A percentile compares a stretch with the other conserved stretches of the same genome.
These are phyloP conservation scores for Ectemnius lituratus DNA, from an alignment of 2,888 invertebrate species.

Conservation along the genomic window DNA sequence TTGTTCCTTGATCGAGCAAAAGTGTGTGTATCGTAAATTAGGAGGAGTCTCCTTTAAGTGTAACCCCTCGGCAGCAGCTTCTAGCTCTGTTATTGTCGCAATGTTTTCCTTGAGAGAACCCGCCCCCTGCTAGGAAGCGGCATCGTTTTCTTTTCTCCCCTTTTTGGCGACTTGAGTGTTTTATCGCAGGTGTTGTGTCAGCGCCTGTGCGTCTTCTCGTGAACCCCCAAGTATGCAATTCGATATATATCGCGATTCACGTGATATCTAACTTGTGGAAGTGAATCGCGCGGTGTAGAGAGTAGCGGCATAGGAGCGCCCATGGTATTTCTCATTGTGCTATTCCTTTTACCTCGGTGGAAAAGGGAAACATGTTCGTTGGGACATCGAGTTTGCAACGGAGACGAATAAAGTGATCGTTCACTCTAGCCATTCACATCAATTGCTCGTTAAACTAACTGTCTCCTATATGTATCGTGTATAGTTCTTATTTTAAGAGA, in stretches of 20 bases:
- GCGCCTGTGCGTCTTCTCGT: conserved; percentile 14
- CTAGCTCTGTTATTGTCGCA: conserved; percentile 62
- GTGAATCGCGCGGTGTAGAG: conserved; percentile 42
- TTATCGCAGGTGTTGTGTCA: no score
- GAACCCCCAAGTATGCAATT: conserved; percentile 33
- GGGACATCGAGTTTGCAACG: background rate
- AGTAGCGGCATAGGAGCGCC: conserved; percentile 33
- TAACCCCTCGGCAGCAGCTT: conserved; percentile 40
- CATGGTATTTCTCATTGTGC: conserved; percentile 51
- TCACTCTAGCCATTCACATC: background rate
- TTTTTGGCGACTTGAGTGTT: no score
- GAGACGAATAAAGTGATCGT: background rate
- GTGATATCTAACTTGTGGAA: conserved; percentile 20
- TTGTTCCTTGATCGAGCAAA: background rate
- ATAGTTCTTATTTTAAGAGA: background rate
- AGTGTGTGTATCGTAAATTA: conserved; percentile 15
- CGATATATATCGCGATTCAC: conserved; percentile 22
- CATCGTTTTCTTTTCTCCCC: background rate
- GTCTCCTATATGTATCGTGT: background rate
- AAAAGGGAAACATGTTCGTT: background rate
- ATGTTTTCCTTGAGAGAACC: conserved; percentile 16
- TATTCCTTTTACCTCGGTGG: conserved; percentile 19
- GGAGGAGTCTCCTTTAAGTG: conserved; percentile 27
- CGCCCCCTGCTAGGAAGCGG: background rate
- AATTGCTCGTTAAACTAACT: background rate